Evolutionary conservation across 1,140 invertebrate species (phyloP), one percentile per base, ranked within the genome.

Genomic region (Mya arenaria): DNA sequence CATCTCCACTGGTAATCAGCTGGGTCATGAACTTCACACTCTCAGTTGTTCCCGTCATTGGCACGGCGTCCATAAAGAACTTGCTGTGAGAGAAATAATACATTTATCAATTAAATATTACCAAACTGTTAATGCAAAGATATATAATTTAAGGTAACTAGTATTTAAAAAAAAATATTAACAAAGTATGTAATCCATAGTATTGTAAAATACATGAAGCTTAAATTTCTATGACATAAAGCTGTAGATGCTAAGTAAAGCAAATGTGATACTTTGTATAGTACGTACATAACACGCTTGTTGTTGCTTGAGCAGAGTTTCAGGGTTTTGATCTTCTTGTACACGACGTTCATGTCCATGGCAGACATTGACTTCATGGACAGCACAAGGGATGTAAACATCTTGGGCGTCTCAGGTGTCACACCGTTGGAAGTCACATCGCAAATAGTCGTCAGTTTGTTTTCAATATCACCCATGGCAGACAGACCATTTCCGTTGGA

Each of bases 11-110:
- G 80, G 93, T 95, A 66, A 98, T 96, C 82, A 97, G 93, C 89
- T 97, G 95, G 48, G 95, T 95, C 95, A 98, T 97, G 4, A 98
- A 90, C 30, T 94, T 94, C 8, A 97, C 95, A 0, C 97, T 96
- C 0, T 95, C 96, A 0, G 95, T 94, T 58, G 95, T 98, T 0
- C 96, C 96, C 19, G 97, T 94, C 90, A 96, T 96, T 0, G 97
- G 97, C 1, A 98, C 91, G 5, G 96, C 96, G 89, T 97, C 96
- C 36, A 92, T 81, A 72, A 94, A 90, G 84, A 92, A 93, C 87
- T 93, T 92, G 78, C 93, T 94, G 83, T 2, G 41, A n/a, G n/a
- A n/a, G n/a, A n/a, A n/a, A n/a, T n/a, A n/a, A n/a, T n/a, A n/a
- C n/a, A n/a, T n/a, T n/a, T n/a, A n/a, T n/a, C n/a, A n/a, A n/a